Conservation (phyloP, 2,797 vertebrate genomes). For the Gadopsis marmoratus region DNA sequence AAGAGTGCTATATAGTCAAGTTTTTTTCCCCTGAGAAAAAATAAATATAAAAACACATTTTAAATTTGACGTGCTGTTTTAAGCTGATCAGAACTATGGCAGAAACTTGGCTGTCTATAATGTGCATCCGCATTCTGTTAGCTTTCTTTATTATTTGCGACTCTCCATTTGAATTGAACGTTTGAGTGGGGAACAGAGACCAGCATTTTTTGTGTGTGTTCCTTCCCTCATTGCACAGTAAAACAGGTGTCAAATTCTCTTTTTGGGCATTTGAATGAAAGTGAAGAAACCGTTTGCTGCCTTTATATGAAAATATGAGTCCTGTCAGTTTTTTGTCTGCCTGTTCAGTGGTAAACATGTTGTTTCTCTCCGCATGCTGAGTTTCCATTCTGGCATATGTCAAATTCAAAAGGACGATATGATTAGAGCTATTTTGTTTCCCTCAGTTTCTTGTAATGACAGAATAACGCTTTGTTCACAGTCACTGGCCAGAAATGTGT, state of each 20-base stretch:
- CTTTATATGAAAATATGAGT: constrained; percentile 21
- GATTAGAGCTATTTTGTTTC: constrained; percentile 24
- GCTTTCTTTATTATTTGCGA: not conserved
- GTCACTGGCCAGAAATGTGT: constrained; percentile 4
- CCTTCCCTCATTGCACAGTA: not conserved
- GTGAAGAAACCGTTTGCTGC: constrained; percentile 19
- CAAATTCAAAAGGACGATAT: constrained; percentile 21
- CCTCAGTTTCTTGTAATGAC: constrained; percentile 7
- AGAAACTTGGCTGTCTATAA: not conserved
- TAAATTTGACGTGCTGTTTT: not conserved
- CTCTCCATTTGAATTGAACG: not conserved
- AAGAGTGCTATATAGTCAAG: constrained; percentile 3
- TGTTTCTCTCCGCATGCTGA: not conserved
- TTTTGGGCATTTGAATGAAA: constrained; percentile 10
- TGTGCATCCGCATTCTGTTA: not conserved
- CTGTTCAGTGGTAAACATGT: constrained; percentile 5
- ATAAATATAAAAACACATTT: constrained; percentile 3
- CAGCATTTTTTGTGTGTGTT: not conserved
- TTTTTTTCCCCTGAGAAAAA: not conserved
- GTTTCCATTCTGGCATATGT: constrained; percentile 17
- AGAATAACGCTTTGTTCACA: constrained; percentile 13
- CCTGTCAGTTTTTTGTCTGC: constrained; percentile 18
- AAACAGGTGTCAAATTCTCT: constrained; percentile 4
- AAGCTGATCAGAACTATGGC: not conserved
- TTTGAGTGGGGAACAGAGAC: not conserved